Base-by-base conservation (phyloP, 2,888 invertebrate species). In the Drosophila acutilabella region DNA sequence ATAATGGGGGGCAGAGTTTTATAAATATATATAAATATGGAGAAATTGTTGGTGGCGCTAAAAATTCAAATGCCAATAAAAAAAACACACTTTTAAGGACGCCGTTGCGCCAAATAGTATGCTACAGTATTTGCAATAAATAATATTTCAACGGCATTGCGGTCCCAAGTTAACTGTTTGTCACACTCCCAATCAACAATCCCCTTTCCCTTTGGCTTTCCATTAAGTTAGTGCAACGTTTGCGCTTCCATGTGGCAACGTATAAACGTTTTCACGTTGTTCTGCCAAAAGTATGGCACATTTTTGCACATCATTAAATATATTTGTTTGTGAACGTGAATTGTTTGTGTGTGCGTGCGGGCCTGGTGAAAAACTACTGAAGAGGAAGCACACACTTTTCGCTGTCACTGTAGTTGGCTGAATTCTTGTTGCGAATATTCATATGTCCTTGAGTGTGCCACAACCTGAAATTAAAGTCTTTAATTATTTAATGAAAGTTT, bases 81-180 rank as follows among this genome's bases (percentile, higher is more conserved):
- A 70, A 61, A 65, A 66, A 76, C 61, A 68, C 75, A 75, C 57
- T 51, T n/a, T 42, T 45, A 47, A 11, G 36, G n/a, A n/a, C 33
- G 56, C 65, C 72, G 72, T 50, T 83, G 72, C 87, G 71, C 72
- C 81, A 79, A 79, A 81, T 74, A 71, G 66, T 86, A 69, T 88
- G 88, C 81, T 83, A 78, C 72, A 86, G 64, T 75, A 61, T 70
- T 75, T 80, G 86, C 74, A 70, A 85, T 83, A 86, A 77, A 82
- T 74, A 80, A 82, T 88, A 83, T 86, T 83, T 72, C 89, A 88
- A 83, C 86, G 69, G 88, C 74, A 83, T 67, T 81, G 79, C 79
- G 66, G 79, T 69, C 67, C 59, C 79, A 79, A 78, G 75, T 71
- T 79, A 64, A 71, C 80, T 65, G 50, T 68, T 40, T 41, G 44